phyloP scores from a whole-genome alignment of 2,797 vertebrate genomes.

The Gouania willdenowi region DNA sequence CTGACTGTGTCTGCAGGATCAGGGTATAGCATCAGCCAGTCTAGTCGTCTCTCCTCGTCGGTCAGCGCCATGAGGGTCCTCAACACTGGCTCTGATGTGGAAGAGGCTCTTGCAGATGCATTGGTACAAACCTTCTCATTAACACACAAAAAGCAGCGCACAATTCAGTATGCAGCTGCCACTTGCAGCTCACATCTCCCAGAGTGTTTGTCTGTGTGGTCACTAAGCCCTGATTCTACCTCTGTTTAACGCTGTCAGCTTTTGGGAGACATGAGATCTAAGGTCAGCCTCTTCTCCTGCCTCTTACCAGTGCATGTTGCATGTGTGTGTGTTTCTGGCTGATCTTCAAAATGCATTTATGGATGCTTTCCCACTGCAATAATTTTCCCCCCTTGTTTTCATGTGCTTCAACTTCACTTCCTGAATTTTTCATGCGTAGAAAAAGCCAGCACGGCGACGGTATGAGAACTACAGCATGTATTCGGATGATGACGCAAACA shows the following conservation, averaged over 20 bases:
- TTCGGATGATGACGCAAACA: slow-evolving; percentile 96
- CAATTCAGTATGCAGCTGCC: slow-evolving; percentile 5
- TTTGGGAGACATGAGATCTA: slow-evolving; percentile 97
- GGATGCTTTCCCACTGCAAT: not conserved
- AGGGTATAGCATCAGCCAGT: slow-evolving; percentile 88
- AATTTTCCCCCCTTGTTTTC: not conserved
- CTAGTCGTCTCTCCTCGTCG: slow-evolving; percentile 89
- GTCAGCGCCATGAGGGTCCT: slow-evolving; percentile 96
- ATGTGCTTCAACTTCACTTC: slow-evolving; percentile 7
- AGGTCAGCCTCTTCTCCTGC: slow-evolving; percentile 80
- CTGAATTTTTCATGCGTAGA: slow-evolving; percentile 61
- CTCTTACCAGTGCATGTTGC: slow-evolving; percentile 36
- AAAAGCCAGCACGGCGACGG: slow-evolving; percentile 90
- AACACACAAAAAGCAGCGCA: not conserved
- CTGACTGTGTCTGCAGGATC: slow-evolving; percentile 75
- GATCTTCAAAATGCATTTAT: not conserved
- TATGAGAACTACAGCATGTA: slow-evolving; percentile 93
- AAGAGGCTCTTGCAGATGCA: slow-evolving; percentile 94
- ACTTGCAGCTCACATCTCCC: slow-evolving; percentile 17
- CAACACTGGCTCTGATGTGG: slow-evolving; percentile 93
- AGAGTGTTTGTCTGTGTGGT: slow-evolving; percentile 31
- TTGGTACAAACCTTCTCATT: slow-evolving; percentile 75
- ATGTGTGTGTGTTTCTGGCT: slow-evolving; percentile 6
- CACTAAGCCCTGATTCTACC: slow-evolving; percentile 64
- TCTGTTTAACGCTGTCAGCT: slow-evolving; percentile 92